These are phyloP conservation scores for Tetraneura akinire DNA, from an alignment of 1,140 invertebrate species.

Conservation along the genomic window DNA sequence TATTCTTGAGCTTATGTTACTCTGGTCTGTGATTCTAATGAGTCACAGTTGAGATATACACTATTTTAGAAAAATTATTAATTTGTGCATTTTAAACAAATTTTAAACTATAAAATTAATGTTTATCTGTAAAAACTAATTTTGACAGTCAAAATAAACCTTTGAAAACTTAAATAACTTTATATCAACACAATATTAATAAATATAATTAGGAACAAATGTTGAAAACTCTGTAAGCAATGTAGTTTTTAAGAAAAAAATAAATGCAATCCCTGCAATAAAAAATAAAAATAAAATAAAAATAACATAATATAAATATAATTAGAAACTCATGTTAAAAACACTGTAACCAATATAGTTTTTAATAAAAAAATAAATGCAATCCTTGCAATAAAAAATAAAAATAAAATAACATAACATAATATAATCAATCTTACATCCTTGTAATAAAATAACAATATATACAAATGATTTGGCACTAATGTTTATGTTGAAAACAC, in stretches of 20 bases:
- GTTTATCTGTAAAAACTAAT: conserved; percentile 12
- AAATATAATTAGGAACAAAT: not conserved
- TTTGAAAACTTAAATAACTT: conserved; percentile 10
- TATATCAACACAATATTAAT: too few species aligned
- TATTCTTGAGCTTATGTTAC: conserved; percentile 16
- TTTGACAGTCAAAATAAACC: conserved; percentile 12
- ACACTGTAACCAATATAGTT: too few species aligned
- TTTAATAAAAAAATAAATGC: too few species aligned
- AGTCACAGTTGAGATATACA: conserved; percentile 15
- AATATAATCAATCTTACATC: too few species aligned
- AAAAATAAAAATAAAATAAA: too few species aligned
- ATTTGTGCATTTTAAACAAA: conserved; percentile 26
- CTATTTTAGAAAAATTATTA: conserved; percentile 33
- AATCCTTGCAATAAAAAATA: too few species aligned
- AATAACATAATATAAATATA: too few species aligned
- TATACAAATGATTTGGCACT: conserved; percentile 5
- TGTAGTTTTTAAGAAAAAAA: too few species aligned
- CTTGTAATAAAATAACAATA: conserved; percentile 17
- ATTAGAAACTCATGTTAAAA: too few species aligned
- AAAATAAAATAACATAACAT: not conserved
- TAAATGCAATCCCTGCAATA: too few species aligned
- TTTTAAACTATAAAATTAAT: too few species aligned
- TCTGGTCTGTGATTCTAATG: too few species aligned
- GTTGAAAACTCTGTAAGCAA: conserved; percentile 21
- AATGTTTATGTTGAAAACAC: conserved; percentile 19